Evolutionary conservation across 2,797 vertebrate genomes (phyloP).

Genomic region (Chanos chanos): DNA sequence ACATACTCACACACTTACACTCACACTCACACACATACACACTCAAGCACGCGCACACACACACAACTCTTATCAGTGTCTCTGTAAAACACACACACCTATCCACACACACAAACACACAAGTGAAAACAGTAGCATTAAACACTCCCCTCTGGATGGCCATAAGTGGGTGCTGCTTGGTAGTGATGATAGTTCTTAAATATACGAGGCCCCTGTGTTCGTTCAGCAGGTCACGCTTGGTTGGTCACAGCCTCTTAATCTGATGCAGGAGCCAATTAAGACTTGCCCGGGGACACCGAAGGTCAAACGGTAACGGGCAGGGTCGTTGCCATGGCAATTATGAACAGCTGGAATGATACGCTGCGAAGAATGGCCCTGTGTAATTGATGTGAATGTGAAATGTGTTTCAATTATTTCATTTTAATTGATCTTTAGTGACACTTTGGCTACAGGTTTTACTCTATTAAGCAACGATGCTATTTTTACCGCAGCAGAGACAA

Average conservation of each 20-base stretch:
- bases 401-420: conserved; percentile 38
- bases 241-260: conserved; percentile 48
- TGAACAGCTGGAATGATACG: conserved; percentile 38
- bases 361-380: conserved; percentile 28
- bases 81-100: neutral
- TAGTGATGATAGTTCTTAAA: too few species aligned
- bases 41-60: neutral
- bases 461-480: too few species aligned
- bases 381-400: conserved; percentile 50
- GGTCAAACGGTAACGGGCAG: conserved; percentile 48
- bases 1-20: neutral
- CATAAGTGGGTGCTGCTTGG: neutral
- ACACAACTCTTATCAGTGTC: conserved; percentile 9
- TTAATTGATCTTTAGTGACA: conserved; percentile 43
- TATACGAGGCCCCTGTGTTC: conserved; percentile 32
- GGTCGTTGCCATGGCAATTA: conserved; percentile 49
- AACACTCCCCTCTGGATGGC: too few species aligned
- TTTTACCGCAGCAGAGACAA: too few species aligned
- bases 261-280: conserved; percentile 50
- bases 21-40: neutral
- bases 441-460: conserved; percentile 7
- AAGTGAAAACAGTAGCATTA: neutral
- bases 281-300: conserved; percentile 47
- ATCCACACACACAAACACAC: neutral
- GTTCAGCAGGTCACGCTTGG: conserved; percentile 42